Evolutionary conservation across 1,140 invertebrate genomes (phyloP).

Genomic region (Zaprionus camerounensis): DNA sequence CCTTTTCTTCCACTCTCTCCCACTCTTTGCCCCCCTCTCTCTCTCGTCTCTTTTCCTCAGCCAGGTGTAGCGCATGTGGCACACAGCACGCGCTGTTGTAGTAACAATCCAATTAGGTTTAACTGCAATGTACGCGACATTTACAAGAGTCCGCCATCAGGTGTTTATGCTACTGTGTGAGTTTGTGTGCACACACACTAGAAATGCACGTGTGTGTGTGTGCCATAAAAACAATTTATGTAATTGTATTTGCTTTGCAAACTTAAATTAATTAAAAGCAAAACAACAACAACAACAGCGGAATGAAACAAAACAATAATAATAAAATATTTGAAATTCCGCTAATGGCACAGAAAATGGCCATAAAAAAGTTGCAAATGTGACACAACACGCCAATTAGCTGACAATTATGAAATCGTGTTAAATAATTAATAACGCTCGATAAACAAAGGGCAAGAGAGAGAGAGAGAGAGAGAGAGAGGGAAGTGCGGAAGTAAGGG

Average conservation of each 20-base stretch:
- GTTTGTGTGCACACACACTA: constrained; percentile 6
- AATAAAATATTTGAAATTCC: constrained; percentile 16
- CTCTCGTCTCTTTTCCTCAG: too few relatives aligned
- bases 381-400: constrained; percentile 39
- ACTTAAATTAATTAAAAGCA: constrained; percentile 45
- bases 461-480: not conserved
- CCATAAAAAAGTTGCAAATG: constrained; percentile 14
- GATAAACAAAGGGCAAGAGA: not conserved
- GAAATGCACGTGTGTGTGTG: not conserved
- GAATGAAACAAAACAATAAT: constrained; percentile 3
- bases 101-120: constrained; percentile 53
- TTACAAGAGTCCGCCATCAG: constrained; percentile 33
- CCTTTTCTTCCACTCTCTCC: too few relatives aligned
- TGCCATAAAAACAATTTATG: constrained; percentile 48
- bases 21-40: too few relatives aligned
- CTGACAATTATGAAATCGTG: constrained; percentile 39
- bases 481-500: not conserved
- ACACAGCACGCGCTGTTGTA: constrained; percentile 20
- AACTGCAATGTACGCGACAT: constrained; percentile 38
- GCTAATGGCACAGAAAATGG: constrained; percentile 20
- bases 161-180: constrained; percentile 1
- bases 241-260: constrained; percentile 43
- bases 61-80: not conserved
- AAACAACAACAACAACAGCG: constrained; percentile 13
- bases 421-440: constrained; percentile 36